A percentile compares a stretch with the other conserved stretches of the same genome.
Conservation (phyloP, 2,797 vertebrate species). For the Hafferia zeledoni region DNA sequence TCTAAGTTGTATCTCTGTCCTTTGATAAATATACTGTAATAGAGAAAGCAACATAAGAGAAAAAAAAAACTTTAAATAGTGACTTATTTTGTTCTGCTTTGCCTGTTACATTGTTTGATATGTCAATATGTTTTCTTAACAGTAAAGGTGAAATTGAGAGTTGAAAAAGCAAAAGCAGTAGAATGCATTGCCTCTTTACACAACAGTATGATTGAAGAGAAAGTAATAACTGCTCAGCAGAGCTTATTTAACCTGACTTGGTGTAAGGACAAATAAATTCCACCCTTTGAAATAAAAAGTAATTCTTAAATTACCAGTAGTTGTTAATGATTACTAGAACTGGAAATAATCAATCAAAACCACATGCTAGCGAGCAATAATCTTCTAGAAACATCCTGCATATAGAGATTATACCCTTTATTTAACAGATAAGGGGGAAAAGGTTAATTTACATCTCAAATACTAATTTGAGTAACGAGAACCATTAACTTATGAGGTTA, state of each 20-base stretch:
- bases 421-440: conserved; percentile 19
- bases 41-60: not conserved
- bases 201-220: not conserved
- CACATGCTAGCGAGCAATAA: conserved; percentile 4
- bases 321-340: conserved; percentile 55
- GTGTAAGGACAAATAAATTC: not conserved
- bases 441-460: conserved; percentile 11
- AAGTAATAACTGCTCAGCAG: not conserved
- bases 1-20: not conserved
- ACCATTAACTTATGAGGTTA: conserved; percentile 26
- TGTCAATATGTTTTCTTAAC: not conserved
- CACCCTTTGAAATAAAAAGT: conserved; percentile 30
- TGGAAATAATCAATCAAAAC: conserved; percentile 40
- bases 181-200: not conserved
- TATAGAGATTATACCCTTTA: not conserved
- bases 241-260: not conserved
- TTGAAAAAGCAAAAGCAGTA: not conserved
- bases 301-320: not conserved
- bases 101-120: not conserved
- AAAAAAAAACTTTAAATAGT: not conserved
- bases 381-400: conserved; percentile 3
- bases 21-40: not conserved
- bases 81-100: not conserved
- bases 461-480: not conserved
- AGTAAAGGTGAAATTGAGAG: not conserved